These are phyloP conservation scores for Chymomyza amoena DNA, from an alignment of 2,888 invertebrate genomes.

Conservation along the genomic window DNA sequence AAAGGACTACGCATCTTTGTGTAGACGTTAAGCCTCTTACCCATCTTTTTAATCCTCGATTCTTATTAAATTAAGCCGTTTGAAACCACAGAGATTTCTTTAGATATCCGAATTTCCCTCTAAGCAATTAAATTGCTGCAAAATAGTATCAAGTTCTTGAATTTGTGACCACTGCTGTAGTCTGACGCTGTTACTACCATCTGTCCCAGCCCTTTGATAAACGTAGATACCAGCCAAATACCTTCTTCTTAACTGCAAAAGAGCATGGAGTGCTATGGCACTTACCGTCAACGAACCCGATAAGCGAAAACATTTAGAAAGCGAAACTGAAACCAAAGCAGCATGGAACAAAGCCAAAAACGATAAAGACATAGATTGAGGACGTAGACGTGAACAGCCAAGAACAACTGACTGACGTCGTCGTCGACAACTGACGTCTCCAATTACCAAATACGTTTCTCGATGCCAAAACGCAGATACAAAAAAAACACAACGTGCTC, in stretches of 20 bases:
- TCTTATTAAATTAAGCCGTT: too few species aligned
- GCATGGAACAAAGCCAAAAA: constrained; percentile 18
- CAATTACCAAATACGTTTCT: constrained; percentile 47
- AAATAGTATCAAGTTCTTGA: background rate
- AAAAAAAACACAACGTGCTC: constrained; percentile 11
- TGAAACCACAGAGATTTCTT: too few species aligned
- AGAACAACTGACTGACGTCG: constrained; percentile 36
- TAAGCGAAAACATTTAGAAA: constrained; percentile 53
- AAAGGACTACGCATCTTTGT: too few species aligned
- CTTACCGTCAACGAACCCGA: constrained; percentile 15
- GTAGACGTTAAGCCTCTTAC: too few species aligned
- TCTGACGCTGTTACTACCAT: background rate
- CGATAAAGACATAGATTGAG: constrained; percentile 34
- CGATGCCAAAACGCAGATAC: constrained; percentile 3
- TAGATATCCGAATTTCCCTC: too few species aligned
- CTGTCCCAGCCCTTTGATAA: background rate
- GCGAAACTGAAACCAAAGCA: constrained; percentile 57
- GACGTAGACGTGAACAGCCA: constrained; percentile 11
- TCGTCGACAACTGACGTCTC: constrained; percentile 47
- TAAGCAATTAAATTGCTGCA: background rate
- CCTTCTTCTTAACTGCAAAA: background rate
- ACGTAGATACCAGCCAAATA: background rate
- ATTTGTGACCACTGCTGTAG: background rate
- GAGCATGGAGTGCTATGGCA: background rate
- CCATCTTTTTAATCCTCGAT: too few species aligned